Base-by-base conservation (phyloP, 2,113 vertebrate genomes). In the Tor tambroides region DNA sequence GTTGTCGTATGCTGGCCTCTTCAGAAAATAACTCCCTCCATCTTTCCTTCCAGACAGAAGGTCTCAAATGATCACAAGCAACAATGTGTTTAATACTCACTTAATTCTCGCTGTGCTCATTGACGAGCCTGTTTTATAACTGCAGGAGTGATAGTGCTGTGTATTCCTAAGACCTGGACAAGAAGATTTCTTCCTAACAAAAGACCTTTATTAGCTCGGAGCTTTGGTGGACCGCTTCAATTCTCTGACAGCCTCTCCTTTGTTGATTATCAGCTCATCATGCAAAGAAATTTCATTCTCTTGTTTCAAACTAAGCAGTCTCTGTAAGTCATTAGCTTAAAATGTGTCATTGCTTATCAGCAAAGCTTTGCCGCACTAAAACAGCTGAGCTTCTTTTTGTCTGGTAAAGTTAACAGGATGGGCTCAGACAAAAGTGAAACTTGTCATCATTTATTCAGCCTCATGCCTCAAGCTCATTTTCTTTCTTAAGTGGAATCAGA, bases 1-100 rank as follows among this genome's bases (percentile, higher is more conserved):
- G 88, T 84, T 74, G n/a, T 92, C 87, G 88, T 89, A 90, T 92
- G 88, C 80, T 88, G 69, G 49, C 75, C 89, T 90, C 89, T 89
- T 76, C n/a, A 76, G 74, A 76, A 67, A 76, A 76, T 46, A 76
- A 76, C 74, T 76, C 71, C 11, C 71, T 75, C n/a, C 14, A 7
- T 76, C 30, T 26, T 63, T 43, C 19, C 63, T 49, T 86, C 32
- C 56, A 75, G 35, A 84, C 79, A 41, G 74, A 71, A 87, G 65
- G 82, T 86, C 59, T 89, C 87, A 85, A 38, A 91, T 90, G 86
- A 78, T 61, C 61, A 88, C 65, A 86, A 54, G 26, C 65, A 86
- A 89, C 79, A 82, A 80, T 87, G 82, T 85, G 26, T 86, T 61
- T 69, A 83, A 72, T 56, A 54, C 85, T 80, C 30, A 65, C 26